phyloP scores from a whole-genome alignment of 2,113 vertebrate genomes.

The Illadopsis cleaveri region DNA sequence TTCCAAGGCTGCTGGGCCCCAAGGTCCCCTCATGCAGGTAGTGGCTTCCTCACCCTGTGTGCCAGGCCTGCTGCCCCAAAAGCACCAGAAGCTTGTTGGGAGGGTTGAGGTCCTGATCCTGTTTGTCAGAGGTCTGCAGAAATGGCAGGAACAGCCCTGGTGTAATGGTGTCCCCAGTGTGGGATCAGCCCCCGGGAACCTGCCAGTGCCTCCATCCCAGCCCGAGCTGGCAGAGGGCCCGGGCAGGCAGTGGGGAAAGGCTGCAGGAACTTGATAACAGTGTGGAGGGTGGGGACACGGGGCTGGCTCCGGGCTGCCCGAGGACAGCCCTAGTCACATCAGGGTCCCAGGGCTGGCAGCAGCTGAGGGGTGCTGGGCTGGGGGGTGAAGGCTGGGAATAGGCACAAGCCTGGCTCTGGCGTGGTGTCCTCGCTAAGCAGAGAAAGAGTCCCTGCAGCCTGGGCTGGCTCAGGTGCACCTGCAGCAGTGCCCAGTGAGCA shows the following conservation, averaged over 20 bases:
- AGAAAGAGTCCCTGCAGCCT: not conserved
- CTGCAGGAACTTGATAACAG: slow-evolving; percentile 51
- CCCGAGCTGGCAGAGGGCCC: not conserved
- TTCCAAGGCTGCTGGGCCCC: not conserved
- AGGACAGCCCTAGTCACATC: not conserved
- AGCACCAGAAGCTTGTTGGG: not conserved
- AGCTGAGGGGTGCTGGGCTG: not conserved
- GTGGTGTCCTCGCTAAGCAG: not conserved
- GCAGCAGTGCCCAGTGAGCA: not conserved
- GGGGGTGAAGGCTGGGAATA: not conserved
- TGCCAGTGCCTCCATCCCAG: rapidly evolving
- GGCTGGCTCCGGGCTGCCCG: not conserved
- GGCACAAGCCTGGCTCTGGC: not conserved
- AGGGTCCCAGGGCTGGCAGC: not conserved
- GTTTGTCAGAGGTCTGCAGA: not conserved
- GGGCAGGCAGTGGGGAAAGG: not conserved
- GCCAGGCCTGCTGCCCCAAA: not conserved
- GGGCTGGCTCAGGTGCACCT: not conserved
- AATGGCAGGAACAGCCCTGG: not conserved
- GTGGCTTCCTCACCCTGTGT: not conserved
- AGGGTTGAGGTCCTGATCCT: not conserved
- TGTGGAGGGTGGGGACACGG: not conserved
- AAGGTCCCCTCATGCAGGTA: not conserved
- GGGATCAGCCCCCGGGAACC: not conserved
- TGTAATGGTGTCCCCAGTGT: not conserved